Evolutionary conservation across 2,797 vertebrate genomes (phyloP).

Genomic region (Champsocephalus esox): DNA sequence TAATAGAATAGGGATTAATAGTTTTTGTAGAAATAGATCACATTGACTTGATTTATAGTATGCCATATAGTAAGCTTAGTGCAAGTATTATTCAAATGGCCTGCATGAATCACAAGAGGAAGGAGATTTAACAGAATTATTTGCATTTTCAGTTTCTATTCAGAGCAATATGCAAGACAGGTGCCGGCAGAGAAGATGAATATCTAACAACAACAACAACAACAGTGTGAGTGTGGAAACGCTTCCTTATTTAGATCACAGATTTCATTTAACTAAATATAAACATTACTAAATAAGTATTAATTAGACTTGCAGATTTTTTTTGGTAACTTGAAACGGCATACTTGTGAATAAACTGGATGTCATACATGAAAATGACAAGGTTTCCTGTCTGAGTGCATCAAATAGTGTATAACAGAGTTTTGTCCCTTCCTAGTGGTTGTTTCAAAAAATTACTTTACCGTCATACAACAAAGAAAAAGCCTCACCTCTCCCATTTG

Average conservation of each 20-base stretch:
- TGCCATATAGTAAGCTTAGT: conserved; percentile 3
- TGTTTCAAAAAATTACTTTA: conserved; percentile 24
- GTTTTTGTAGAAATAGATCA: background rate
- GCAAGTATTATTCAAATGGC: conserved; percentile 52
- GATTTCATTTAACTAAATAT: background rate
- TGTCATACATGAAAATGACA: background rate
- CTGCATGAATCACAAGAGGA: conserved; percentile 38
- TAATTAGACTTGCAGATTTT: background rate
- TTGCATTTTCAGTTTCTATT: conserved; percentile 65
- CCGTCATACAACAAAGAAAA: background rate
- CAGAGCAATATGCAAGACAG: conserved; percentile 18
- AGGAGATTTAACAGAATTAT: conserved; percentile 41
- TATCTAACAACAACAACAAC: conserved; percentile 15
- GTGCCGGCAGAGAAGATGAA: conserved; percentile 10
- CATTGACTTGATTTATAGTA: conserved; percentile 14
- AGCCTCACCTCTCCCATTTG: background rate
- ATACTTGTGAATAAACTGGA: background rate
- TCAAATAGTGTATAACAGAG: background rate
- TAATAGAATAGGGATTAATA: background rate
- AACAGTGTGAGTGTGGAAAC: background rate
- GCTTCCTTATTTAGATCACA: background rate
- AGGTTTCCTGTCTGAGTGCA: background rate
- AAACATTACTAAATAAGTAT: background rate
- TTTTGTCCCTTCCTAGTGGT: conserved; percentile 63
- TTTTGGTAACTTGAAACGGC: background rate